These are phyloP conservation scores for Epizoanthus scotinus DNA, from an alignment of 92 coral and sea anemone genomes.

Conservation along the genomic window DNA sequence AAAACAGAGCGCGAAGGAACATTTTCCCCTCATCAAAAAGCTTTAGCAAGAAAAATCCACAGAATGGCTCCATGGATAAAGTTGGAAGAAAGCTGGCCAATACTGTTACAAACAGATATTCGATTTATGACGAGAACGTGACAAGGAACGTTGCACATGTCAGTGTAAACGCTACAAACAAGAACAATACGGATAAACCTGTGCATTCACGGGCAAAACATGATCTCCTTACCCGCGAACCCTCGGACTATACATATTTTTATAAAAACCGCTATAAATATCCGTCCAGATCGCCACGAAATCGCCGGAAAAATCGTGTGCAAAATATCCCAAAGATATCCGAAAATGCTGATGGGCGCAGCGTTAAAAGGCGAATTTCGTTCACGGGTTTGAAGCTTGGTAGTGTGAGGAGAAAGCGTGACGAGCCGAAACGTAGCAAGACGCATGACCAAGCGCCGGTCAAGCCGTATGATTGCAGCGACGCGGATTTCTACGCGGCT, in stretches of 20 bases:
- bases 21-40: slow-evolving; percentile 12
- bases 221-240: slow-evolving; percentile 11
- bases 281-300: slow-evolving; percentile 36
- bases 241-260: slow-evolving; percentile 11
- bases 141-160: neutral
- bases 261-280: slow-evolving; percentile 38
- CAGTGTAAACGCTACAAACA: neutral
- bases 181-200: neutral
- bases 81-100: slow-evolving; percentile 35
- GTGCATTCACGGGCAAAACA: neutral
- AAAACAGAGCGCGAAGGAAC: neutral
- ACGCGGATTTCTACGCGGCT: slow-evolving; percentile 28
- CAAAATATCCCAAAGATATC: neutral
- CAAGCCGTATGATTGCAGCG: slow-evolving; percentile 1
- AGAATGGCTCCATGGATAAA: slow-evolving; percentile 12
- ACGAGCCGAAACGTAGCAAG: neutral
- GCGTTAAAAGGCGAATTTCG: slow-evolving; percentile 27
- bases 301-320: neutral
- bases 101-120: slow-evolving; percentile 21
- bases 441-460: slow-evolving; percentile 13
- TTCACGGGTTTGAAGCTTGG: slow-evolving; percentile 27
- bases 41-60: neutral
- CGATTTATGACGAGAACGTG: slow-evolving; percentile 29
- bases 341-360: neutral
- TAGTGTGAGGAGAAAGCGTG: slow-evolving; percentile 14